Evolutionary conservation across 2,888 invertebrate species (phyloP), one percentile per base, ranked within the genome.

Genomic region (Bombyx huttoni): DNA sequence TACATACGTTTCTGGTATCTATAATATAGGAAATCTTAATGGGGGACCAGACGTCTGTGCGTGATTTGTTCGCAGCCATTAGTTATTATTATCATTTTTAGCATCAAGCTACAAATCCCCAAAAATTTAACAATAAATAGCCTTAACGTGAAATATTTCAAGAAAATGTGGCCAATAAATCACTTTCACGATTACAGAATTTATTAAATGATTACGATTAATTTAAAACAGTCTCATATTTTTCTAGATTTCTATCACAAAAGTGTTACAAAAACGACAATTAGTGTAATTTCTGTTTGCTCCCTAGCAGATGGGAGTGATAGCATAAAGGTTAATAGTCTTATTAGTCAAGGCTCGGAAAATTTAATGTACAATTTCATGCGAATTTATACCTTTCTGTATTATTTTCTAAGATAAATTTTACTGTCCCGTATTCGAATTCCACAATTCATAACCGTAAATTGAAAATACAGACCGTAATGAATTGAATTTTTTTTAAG

Each of bases 101-200:
- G 3, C 24, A 24, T 24, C 24, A 24, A 24, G 24, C 24, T 24
- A 24, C 24, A 24, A 5, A 24, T 24, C 24, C 24, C 24, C 5
- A 24, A 24, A 24, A 24, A 24, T 24, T 2, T 35, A 40, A 40
- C 40, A 40, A 40, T 40, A 68, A 67, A 66, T 33, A 13, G 13
- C 47, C 40, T 40, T 10, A 40, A 40, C 40, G 3, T 8, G 8
- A 40, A 40, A 0, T 40, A 40, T 40, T 40, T 12, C 40, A 10
- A 40, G 9, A 40, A 40, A 40, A 40, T 40, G 8, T 40, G 7
- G 9, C 9, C 0, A 40, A 40, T 40, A 12, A 40, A 40, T 40
- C 40, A 40, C 12, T 40, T 40, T 40, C 24, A 24, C 24, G 24
- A 24, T 24, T 24, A 24, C 24, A 24, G 5, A 24, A 24, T 24